Evolutionary conservation across 2,113 vertebrate genomes (phyloP).

Genomic region (Boulengeromyrus knoepffleri): DNA sequence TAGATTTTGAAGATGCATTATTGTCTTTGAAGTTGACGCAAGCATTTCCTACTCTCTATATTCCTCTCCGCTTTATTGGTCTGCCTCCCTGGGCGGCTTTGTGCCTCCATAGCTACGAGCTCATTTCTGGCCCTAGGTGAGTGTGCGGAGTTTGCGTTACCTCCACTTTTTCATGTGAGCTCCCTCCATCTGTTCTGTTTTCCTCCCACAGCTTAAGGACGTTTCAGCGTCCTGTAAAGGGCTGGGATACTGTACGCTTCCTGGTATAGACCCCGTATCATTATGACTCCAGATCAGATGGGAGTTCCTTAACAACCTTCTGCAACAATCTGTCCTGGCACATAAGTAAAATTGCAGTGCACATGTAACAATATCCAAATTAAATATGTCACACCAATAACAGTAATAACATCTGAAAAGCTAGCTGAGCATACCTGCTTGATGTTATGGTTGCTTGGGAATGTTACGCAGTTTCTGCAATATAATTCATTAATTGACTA

Average conservation of each 20-base stretch:
- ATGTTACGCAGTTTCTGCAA: conserved; percentile 32
- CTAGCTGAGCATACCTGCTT: conserved; percentile 26
- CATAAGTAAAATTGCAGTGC: background rate
- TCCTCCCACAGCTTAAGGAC: background rate
- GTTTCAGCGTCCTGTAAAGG: background rate
- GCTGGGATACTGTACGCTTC: background rate
- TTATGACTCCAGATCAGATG: background rate
- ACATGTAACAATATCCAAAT: background rate
- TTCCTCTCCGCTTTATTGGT: background rate
- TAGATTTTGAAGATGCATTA: too few relatives aligned
- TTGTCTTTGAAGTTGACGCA: too few relatives aligned
- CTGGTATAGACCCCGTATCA: background rate
- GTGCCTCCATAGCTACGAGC: background rate
- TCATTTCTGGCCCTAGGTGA: background rate
- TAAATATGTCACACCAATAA: background rate
- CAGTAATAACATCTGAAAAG: conserved; percentile 23
- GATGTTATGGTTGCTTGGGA: conserved; percentile 28
- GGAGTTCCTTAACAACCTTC: background rate
- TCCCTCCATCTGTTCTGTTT: background rate
- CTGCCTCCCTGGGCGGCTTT: background rate
- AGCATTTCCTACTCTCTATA: too few relatives aligned
- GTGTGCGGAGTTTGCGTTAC: background rate
- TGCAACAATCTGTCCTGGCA: background rate
- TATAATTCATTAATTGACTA: conserved; percentile 47
- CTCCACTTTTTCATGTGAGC: background rate